phyloP scores from a whole-genome alignment of 2,888 invertebrate genomes.

The Busseola fusca region DNA sequence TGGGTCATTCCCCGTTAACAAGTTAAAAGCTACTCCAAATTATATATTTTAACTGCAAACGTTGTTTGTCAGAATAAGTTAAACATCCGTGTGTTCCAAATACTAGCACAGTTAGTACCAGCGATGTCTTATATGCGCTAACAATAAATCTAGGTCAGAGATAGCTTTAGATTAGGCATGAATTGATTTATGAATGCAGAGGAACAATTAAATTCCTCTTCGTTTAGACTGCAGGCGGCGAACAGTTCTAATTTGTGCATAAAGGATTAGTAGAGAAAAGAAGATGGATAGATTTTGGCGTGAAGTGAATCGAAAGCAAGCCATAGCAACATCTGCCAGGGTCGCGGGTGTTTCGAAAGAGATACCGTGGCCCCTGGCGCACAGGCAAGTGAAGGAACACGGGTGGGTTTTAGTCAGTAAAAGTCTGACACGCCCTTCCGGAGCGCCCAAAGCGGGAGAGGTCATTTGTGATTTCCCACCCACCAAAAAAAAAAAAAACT shows the following conservation, averaged over 20 bases:
- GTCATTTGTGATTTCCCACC: too few species aligned
- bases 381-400: too few species aligned
- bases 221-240: slow-evolving; percentile 33
- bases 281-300: background rate
- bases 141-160: slow-evolving; percentile 60
- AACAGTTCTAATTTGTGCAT: slow-evolving; percentile 33
- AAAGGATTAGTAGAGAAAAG: slow-evolving; percentile 3
- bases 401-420: too few species aligned
- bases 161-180: slow-evolving; percentile 50
- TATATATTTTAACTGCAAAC: slow-evolving; percentile 38
- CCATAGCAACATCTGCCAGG: too few species aligned
- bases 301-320: slow-evolving; percentile 1
- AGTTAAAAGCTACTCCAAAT: slow-evolving; percentile 10
- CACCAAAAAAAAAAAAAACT: too few species aligned
- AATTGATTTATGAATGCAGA: slow-evolving; percentile 61
- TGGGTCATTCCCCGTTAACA: background rate
- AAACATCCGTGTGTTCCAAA: slow-evolving; percentile 53
- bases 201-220: slow-evolving; percentile 45
- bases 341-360: too few species aligned
- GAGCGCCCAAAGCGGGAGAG: too few species aligned
- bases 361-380: too few species aligned
- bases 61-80: slow-evolving; percentile 45
- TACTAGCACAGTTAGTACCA: slow-evolving; percentile 41
- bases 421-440: too few species aligned
- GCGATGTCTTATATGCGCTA: slow-evolving; percentile 50